A percentile compares a stretch with the other conserved stretches of the same genome.
phyloP scores from a whole-genome alignment of 2,113 vertebrate species.

The Sebastes fasciatus region DNA sequence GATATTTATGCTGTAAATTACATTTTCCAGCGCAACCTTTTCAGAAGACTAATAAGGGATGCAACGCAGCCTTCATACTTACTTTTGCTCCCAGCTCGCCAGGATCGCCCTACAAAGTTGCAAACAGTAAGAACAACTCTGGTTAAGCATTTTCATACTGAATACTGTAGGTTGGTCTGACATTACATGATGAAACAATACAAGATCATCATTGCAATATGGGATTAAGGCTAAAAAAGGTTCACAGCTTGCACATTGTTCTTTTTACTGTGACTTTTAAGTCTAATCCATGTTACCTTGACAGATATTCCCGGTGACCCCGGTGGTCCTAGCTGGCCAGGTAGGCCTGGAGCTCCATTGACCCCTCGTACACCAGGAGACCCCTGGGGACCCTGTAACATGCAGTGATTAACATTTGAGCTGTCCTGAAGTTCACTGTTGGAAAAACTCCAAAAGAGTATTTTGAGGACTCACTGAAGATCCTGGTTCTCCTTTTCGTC shows the following conservation, averaged over 20 bases:
- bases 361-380: slow-evolving; percentile 72
- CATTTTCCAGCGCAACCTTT: not conserved
- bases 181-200: slow-evolving; percentile 3
- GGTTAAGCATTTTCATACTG: not conserved
- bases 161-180: slow-evolving; percentile 1
- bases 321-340: slow-evolving; percentile 79
- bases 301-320: slow-evolving; percentile 86
- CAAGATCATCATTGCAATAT: not conserved
- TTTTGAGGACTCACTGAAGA: slow-evolving; percentile 81
- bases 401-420: not conserved
- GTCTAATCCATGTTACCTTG: slow-evolving; percentile 81
- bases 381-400: slow-evolving; percentile 81
- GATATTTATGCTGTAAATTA: not conserved
- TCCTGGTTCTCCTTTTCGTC: slow-evolving; percentile 88
- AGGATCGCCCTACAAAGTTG: slow-evolving; percentile 85
- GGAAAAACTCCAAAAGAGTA: not conserved
- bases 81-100: slow-evolving; percentile 87
- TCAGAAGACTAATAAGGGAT: not conserved
- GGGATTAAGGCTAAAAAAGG: not conserved
- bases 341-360: slow-evolving; percentile 81
- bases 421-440: not conserved
- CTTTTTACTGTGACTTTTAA: not conserved
- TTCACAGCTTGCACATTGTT: not conserved
- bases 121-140: slow-evolving; percentile 14
- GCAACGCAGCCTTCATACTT: slow-evolving; percentile 54